Evolutionary conservation across 2,888 invertebrate species (phyloP), one percentile per base, ranked within the genome.

Genomic region (Mayetiola destructor): DNA sequence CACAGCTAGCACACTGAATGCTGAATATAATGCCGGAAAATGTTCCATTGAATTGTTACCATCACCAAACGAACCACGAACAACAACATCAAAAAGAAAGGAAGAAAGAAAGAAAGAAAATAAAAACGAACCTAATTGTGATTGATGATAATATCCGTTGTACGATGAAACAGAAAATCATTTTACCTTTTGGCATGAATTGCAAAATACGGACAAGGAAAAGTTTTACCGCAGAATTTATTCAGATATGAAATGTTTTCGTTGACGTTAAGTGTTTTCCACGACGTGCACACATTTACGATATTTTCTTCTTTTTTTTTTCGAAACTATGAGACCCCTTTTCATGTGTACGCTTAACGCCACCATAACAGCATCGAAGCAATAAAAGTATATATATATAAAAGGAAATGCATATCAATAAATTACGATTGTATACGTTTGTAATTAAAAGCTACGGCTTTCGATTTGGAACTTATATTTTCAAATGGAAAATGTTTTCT

Each of bases 351-450:
- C 36, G n/a, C 36, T n/a, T 16, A 36, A 12, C 12, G 3, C 12
- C 36, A 36, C 36, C 3, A 36, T 9, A 36, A 32, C 6, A 32
- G 6, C 32, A 32, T 9, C 18, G 23, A 9, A 27, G 48, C 48
- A 48, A 48, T 48, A 48, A 48, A 48, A 48, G n/a, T 48, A n/a
- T n/a, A n/a, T n/a, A n/a, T n/a, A 48, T 27, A 48, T 48, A 27
- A 16, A 23, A 9, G 27, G 48, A 27, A 48, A 48, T 48, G 48
- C 27, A 48, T 48, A 48, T 27, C 48, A 27, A 48, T 48, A 48
- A 48, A 48, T 48, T 48, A 48, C 23, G 9, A 27, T 23, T n/a
- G n/a, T 16, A 48, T 4, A 48, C n/a, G 27, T 8, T 27, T 3
- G 48, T 48, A 48, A 48, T 48, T 48, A 48, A 27, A 48, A 48